A percentile compares a stretch with the other conserved stretches of the same genome.
Evolutionary conservation across 2,888 invertebrate species (phyloP).

Genomic region (Neoscelio sp.): DNA sequence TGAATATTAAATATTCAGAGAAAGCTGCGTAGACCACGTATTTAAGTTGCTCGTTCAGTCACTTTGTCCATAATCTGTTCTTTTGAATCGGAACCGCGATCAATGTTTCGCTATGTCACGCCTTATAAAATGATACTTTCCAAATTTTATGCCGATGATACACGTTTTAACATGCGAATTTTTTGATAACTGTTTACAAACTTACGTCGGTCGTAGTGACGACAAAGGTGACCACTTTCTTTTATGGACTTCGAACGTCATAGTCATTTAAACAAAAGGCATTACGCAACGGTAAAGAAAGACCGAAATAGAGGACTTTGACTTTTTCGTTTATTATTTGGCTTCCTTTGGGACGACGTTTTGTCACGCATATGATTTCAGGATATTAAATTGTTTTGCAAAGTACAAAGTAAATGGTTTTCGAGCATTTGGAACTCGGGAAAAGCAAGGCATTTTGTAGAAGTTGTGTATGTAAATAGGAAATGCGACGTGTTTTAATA

Average conservation of each 20-base stretch:
- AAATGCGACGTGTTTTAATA: not conserved
- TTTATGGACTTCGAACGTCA: conserved; percentile 7
- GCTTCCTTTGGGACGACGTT: conserved; percentile 25
- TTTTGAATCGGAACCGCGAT: not conserved
- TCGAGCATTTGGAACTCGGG: not conserved
- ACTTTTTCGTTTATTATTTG: conserved; percentile 26
- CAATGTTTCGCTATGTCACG: not conserved
- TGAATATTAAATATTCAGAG: conserved; percentile 48
- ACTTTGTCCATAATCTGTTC: conserved; percentile 26
- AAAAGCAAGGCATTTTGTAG: conserved; percentile 7
- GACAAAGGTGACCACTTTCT: conserved; percentile 30
- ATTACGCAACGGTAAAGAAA: conserved; percentile 46
- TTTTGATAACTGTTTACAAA: conserved; percentile 6
- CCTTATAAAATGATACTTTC: conserved; percentile 11
- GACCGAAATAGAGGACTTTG: conserved; percentile 16
- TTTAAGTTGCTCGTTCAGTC: conserved; percentile 39
- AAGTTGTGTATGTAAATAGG: conserved; percentile 23
- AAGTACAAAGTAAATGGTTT: not conserved
- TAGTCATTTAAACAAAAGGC: conserved; percentile 41
- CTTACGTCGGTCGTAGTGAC: conserved; percentile 1
- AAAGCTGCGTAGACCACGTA: conserved; percentile 52
- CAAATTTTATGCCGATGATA: conserved; percentile 38
- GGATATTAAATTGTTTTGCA: conserved; percentile 14
- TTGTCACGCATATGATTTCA: conserved; percentile 26
- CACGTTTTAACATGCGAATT: conserved; percentile 5